Percentiles rank a stretch among this genome's conserved stretches.
These are phyloP conservation scores for Eubucco bourcierii DNA, from an alignment of 2,113 vertebrate genomes.

Conservation along the genomic window DNA sequence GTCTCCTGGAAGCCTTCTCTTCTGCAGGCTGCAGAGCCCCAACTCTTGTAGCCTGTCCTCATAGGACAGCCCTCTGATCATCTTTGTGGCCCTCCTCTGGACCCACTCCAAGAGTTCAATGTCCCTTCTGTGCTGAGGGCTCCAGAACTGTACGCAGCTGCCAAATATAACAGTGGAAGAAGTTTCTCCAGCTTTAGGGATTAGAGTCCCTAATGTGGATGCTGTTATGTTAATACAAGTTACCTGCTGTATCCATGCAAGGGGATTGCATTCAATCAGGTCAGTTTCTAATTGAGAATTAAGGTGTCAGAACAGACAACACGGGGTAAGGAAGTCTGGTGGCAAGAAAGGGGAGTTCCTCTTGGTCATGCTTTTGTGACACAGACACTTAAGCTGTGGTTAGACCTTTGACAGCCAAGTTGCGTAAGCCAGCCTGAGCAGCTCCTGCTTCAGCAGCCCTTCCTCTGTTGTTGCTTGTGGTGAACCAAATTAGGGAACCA, in stretches of 20 bases:
- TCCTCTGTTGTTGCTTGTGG: background rate
- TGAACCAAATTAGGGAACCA: background rate
- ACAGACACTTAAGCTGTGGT: background rate
- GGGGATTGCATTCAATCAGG: background rate
- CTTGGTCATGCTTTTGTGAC: background rate
- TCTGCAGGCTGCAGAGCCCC: too few species aligned
- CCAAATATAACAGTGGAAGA: background rate
- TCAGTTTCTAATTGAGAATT: background rate
- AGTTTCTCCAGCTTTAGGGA: constrained; percentile 17
- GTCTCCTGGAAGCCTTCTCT: too few species aligned
- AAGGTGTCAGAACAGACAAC: background rate
- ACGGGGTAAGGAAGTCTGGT: background rate
- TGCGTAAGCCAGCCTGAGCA: background rate
- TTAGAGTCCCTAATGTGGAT: background rate
- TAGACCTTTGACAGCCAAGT: background rate
- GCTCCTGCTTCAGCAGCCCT: background rate
- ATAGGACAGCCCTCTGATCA: too few species aligned
- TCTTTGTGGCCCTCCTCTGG: too few species aligned
- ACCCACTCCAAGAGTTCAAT: too few species aligned
- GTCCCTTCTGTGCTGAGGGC: too few species aligned
- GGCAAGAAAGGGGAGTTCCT: background rate
- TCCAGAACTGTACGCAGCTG: background rate
- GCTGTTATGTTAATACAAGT: background rate
- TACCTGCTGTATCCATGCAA: background rate
- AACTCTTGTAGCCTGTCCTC: too few species aligned